Percentiles rank a stretch among this genome's conserved stretches.
These are phyloP conservation scores for Torymus tubicola DNA, from an alignment of 2,888 invertebrate genomes.

Conservation along the genomic window DNA sequence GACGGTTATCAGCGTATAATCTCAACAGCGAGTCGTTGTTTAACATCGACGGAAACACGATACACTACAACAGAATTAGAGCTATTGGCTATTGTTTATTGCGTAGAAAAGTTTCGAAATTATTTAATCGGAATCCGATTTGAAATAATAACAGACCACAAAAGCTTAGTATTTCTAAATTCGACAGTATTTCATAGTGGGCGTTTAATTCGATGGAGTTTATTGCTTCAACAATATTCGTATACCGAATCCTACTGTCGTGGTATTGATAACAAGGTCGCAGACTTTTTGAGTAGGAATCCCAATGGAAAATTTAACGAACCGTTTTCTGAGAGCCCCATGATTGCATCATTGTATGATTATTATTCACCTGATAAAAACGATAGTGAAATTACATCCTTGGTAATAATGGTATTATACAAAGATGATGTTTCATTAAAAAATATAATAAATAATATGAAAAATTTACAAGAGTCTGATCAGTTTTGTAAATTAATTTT, in stretches of 20 bases:
- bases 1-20: background rate
- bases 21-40: background rate
- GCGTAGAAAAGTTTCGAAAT: background rate
- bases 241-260: constrained; percentile 50
- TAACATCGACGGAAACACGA: background rate
- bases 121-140: constrained; percentile 14
- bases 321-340: background rate
- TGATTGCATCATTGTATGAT: background rate
- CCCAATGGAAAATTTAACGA: background rate
- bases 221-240: constrained; percentile 49
- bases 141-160: constrained; percentile 9
- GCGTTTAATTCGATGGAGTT: constrained; percentile 53
- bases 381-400: too few species aligned
- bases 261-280: constrained; percentile 24
- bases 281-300: constrained; percentile 11
- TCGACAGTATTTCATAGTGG: constrained; percentile 43
- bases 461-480: background rate
- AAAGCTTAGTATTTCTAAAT: constrained; percentile 20
- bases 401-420: too few species aligned
- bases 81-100: background rate
- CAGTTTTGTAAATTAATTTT: too few species aligned
- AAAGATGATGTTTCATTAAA: too few species aligned
- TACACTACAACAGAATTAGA: constrained; percentile 9
- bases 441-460: background rate
- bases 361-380: too few species aligned